Evolutionary conservation across 2,113 vertebrate genomes (phyloP).

Genomic region (Micronycteris hirsuta): DNA sequence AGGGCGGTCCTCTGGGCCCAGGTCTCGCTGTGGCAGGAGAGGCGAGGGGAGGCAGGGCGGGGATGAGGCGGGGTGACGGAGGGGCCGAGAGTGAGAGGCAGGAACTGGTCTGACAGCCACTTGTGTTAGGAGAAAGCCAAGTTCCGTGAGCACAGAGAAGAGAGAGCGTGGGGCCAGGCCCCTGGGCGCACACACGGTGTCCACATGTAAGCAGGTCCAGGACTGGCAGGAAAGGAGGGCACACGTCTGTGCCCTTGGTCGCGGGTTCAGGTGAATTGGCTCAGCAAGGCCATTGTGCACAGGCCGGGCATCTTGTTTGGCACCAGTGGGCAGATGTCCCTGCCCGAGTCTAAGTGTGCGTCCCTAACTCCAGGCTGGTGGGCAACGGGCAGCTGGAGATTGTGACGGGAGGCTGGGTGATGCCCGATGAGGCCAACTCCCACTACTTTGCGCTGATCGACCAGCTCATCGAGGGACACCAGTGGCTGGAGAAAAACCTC

Average conservation of each 20-base stretch:
- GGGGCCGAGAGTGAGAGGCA: not conserved
- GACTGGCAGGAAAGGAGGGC: rapidly evolving
- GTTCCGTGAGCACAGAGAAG: not conserved
- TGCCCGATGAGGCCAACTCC: conserved; percentile 95
- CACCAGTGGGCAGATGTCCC: not conserved
- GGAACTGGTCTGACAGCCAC: not conserved
- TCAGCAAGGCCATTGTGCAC: not conserved
- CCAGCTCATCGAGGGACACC: conserved; percentile 98
- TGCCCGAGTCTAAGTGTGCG: not conserved
- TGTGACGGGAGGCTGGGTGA: conserved; percentile 97
- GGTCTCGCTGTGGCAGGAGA: not conserved
- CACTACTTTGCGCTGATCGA: conserved; percentile 98
- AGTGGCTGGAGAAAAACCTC: conserved; percentile 96
- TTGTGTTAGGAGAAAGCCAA: not conserved
- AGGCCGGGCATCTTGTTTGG: not conserved
- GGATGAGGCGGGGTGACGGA: not conserved
- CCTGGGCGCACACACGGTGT: no score
- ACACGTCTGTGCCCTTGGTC: rapidly evolving
- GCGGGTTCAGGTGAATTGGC: not conserved
- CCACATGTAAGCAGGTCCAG: rapidly evolving
- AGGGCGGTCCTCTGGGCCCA: rapidly evolving
- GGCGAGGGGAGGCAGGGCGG: not conserved
- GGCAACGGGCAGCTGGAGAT: conserved; percentile 95
- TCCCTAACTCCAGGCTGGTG: conserved; percentile 76
- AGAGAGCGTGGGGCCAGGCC: rapidly evolving